A percentile compares a stretch with the other conserved stretches of the same genome.
Conservation (phyloP, 1,140 invertebrate genomes). For the Ips typographus region DNA sequence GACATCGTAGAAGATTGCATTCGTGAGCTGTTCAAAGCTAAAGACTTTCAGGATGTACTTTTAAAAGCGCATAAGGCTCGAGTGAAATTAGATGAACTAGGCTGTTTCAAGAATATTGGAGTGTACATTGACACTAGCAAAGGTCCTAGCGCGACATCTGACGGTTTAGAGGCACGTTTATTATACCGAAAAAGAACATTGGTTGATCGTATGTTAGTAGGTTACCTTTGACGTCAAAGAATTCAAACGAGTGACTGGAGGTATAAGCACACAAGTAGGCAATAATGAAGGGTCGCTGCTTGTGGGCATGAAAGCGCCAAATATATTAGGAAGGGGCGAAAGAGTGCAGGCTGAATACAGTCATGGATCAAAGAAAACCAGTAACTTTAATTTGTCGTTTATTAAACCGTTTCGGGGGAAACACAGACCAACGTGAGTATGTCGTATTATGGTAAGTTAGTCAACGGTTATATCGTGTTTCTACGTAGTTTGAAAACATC, state of each 20-base stretch:
- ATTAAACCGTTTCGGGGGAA: slow-evolving; percentile 71
- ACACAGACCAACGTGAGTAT: slow-evolving; percentile 59
- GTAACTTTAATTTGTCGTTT: slow-evolving; percentile 71
- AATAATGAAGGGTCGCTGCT: slow-evolving; percentile 83
- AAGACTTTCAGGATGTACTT: slow-evolving; percentile 66
- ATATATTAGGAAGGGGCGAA: slow-evolving; percentile 82
- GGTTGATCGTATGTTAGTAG: slow-evolving; percentile 51
- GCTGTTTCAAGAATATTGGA: slow-evolving; percentile 79
- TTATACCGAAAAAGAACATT: neutral
- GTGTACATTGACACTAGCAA: slow-evolving; percentile 82
- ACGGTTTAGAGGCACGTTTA: slow-evolving; percentile 72
- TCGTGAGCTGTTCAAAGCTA: slow-evolving; percentile 70
- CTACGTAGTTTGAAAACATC: slow-evolving; percentile 62
- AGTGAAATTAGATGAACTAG: slow-evolving; percentile 70
- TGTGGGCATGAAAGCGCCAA: slow-evolving; percentile 71
- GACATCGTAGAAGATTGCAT: slow-evolving; percentile 76
- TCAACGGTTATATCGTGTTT: too few relatives aligned
- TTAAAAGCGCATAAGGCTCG: slow-evolving; percentile 64
- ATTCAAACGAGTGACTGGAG: slow-evolving; percentile 70
- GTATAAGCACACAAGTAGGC: slow-evolving; percentile 79
- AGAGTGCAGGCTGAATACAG: slow-evolving; percentile 73
- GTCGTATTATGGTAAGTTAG: too few relatives aligned
- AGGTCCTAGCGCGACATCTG: slow-evolving; percentile 65
- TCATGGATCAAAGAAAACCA: slow-evolving; percentile 69
- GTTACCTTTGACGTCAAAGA: slow-evolving; percentile 83